Evolutionary conservation across 2,888 invertebrate species (phyloP), one percentile per base, ranked within the genome.

Genomic region (Plebejus anna): DNA sequence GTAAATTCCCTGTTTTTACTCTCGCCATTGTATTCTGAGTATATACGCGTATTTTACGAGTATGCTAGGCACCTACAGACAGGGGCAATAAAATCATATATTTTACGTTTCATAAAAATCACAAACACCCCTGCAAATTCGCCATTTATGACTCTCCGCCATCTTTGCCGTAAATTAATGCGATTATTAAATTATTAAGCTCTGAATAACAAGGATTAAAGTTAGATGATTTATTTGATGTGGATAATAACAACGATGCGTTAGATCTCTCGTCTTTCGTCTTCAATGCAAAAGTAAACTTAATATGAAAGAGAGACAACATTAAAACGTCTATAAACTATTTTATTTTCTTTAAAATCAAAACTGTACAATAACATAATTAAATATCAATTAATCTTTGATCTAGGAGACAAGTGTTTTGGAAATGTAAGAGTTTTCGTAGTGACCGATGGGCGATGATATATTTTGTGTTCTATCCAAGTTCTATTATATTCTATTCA

Each of bases 1-100:
- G 71, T 77, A 78, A 79, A 73, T 55, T 66, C 32, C 28, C 32
- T 4, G 66, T 66, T 66, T 66, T 36, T 66, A 66, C 66, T 11
- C 5, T 2, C 32, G 32, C 32, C 5, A 66, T 66, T 66, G 66
- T 66, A 66, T 36, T 66, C 11, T 66, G 13, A 28, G 11, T 11
- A 28, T 32, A 66, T 28, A 66, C 32, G 66, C 32, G 32, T 66
- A 66, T 66, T 66, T 66, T 66, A 66, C 32, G 32, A 32, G 66
- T 66, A 66, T 32, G 5, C 66, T 66, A 13, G 66, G 13, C 66
- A 6, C 32, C 13, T 32, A 66, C 32, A 66, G 32, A 66, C 32
- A 66, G 32, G 4, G 5, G 32, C 32, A 66, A 66, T 66, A 32
- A 66, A 36, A 66, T 55, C 11, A 66, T 6, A 66, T 66, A 66